These are phyloP conservation scores for Mustela lutreola DNA, from an alignment of 2,113 vertebrate genomes.

Conservation along the genomic window DNA sequence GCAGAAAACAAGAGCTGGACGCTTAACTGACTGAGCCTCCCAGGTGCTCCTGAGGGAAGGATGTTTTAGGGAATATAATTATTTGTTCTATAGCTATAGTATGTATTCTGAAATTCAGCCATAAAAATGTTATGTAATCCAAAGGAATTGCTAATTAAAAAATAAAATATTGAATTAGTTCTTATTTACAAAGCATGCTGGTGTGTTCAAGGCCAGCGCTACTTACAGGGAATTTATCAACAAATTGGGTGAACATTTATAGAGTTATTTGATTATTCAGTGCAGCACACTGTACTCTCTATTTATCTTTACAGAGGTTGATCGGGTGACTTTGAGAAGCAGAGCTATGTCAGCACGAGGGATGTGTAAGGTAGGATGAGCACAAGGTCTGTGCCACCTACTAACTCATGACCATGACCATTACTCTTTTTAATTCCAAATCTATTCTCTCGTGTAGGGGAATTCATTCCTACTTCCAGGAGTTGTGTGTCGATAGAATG, in stretches of 20 bases:
- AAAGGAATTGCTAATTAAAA: not conserved
- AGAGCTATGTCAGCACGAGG: not conserved
- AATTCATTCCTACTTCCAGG: not conserved
- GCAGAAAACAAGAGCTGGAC: not conserved
- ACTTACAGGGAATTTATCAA: not conserved
- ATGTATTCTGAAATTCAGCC: constrained; percentile 18
- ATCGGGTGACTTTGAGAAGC: not conserved
- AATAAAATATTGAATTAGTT: not conserved
- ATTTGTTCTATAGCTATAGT: not conserved
- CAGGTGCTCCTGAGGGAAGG: not conserved
- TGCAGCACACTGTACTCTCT: not conserved
- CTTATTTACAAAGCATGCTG: not conserved
- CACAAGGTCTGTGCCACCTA: not conserved
- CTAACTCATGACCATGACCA: not conserved
- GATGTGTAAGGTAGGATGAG: not conserved
- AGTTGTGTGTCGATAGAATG: too few species aligned
- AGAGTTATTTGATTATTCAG: not conserved
- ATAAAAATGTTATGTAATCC: not conserved
- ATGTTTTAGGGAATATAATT: not conserved
- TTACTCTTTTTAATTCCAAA: not conserved
- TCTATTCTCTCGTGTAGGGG: not conserved
- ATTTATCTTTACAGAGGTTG: rapidly evolving
- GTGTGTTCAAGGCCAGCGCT: not conserved
- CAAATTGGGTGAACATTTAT: not conserved
- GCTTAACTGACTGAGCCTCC: not conserved